These are phyloP conservation scores for Tapirus terrestris DNA, from an alignment of 2,113 vertebrate species.

Conservation along the genomic window DNA sequence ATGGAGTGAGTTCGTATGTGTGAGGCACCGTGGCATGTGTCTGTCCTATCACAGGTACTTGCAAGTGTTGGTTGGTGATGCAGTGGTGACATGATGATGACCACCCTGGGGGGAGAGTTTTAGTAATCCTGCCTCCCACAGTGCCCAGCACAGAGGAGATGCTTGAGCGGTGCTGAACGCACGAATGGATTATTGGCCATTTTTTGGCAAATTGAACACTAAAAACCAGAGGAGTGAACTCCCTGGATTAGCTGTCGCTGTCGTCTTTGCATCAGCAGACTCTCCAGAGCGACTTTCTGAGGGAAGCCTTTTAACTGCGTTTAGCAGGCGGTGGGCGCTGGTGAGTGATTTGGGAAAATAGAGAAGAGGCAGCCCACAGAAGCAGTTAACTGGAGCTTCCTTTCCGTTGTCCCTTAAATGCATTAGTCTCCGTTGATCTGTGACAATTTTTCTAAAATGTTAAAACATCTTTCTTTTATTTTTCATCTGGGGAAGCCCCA, in stretches of 20 bases:
- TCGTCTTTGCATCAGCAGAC: background rate
- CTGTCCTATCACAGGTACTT: background rate
- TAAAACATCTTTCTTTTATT: background rate
- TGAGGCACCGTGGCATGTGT: fast-evolving
- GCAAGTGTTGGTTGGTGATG: background rate
- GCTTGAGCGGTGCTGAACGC: background rate
- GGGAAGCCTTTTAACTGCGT: background rate
- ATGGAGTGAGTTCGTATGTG: background rate
- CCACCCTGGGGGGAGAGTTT: too few relatives aligned
- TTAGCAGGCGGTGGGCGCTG: background rate
- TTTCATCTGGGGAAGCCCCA: background rate
- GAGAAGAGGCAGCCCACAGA: background rate
- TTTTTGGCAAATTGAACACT: background rate
- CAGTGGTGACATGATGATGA: background rate
- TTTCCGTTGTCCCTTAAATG: background rate
- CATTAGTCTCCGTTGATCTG: background rate
- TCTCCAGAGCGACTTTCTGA: background rate
- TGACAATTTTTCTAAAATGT: background rate
- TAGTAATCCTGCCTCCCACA: fast-evolving
- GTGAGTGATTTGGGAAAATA: background rate
- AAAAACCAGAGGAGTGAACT: background rate
- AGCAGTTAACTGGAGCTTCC: background rate
- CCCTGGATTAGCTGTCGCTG: background rate
- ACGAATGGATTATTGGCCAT: background rate
- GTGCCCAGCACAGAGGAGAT: too few relatives aligned